Base-by-base conservation (phyloP, 2,888 invertebrate species). In the Coenonympha glycerion region DNA sequence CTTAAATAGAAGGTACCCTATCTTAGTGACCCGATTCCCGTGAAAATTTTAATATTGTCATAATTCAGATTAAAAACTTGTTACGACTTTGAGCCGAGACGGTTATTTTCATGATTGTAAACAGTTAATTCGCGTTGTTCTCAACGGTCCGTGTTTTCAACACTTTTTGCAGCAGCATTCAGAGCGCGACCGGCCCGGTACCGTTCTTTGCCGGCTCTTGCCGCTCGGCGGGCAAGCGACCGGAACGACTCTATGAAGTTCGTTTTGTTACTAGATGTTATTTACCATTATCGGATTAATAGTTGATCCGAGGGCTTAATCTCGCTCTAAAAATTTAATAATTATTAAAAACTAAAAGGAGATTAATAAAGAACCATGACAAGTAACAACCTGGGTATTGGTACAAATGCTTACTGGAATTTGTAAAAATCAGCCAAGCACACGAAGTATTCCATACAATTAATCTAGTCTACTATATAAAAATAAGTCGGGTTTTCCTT, bases 151-250 rank as follows among this genome's bases (percentile, higher is more conserved):
- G 45, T 46, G 49, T 49, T 26, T 48, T 44, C 28, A 15, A 22
- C 19, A 24, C 74, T 72, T 75, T 72, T 71, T 66, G 63, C 64
- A 56, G 55, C 51, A 59, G 56, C 56, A 76, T 76, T 77, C 71
- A 82, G 85, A 84, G 76, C 85, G 74, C 61, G 67, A 72, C 79
- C 59, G 63, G 76, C 73, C 67, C 71, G 63, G 74, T 82, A 83
- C 79, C 71, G 83, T n/a, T n/a, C n/a, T 78, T 78, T 72, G 67
- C 71, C 69, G 59, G 64, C 64, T 73, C 65, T 67, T 68, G 59
- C 65, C 65, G 73, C 65, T 68, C 68, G 66, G 49, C 57, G 61
- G 59, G 65, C 71, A 68, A 63, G 73, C 73, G 66, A 70, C 72
- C 73, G 73, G 75, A 76, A 80, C 76, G 60, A 33, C 47, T 50